Evolutionary conservation across 2,797 vertebrate species (phyloP).

Genomic region (Artibeus jamaicensis): DNA sequence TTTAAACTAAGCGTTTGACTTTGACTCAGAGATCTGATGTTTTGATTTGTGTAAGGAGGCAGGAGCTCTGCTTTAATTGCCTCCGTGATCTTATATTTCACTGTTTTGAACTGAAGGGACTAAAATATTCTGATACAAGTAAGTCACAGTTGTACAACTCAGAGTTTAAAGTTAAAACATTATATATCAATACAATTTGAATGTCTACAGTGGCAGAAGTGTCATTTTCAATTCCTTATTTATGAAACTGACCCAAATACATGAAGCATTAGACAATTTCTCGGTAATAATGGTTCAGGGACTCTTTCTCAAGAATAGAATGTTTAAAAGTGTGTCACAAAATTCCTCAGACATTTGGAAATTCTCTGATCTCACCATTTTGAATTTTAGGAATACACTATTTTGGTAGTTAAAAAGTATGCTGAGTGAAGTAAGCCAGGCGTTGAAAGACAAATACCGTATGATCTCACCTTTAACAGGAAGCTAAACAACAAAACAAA

Average conservation of each 20-base stretch:
- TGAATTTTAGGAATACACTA: not conserved
- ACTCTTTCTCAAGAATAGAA: not conserved
- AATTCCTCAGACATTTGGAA: not conserved
- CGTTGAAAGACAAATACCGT: too few relatives aligned
- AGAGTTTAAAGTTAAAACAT: not conserved
- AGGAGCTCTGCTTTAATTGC: not conserved
- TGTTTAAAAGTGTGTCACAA: not conserved
- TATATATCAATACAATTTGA: not conserved
- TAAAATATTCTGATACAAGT: not conserved
- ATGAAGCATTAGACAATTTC: not conserved
- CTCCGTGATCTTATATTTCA: slow-evolving; percentile 19
- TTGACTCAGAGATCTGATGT: not conserved
- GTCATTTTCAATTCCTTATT: not conserved
- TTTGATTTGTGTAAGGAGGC: slow-evolving; percentile 7
- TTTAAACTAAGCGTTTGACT: not conserved
- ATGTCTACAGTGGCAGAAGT: not conserved
- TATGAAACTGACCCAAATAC: not conserved
- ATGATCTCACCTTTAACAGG: too few relatives aligned
- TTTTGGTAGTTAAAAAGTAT: not conserved
- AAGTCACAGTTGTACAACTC: not conserved
- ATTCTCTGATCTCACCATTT: not conserved
- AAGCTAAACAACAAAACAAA: too few relatives aligned
- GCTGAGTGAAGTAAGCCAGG: too few relatives aligned
- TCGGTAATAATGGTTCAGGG: not conserved
- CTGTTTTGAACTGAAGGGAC: not conserved